phyloP scores from a whole-genome alignment of 2,888 invertebrate species.

The Encarsia formosa region DNA sequence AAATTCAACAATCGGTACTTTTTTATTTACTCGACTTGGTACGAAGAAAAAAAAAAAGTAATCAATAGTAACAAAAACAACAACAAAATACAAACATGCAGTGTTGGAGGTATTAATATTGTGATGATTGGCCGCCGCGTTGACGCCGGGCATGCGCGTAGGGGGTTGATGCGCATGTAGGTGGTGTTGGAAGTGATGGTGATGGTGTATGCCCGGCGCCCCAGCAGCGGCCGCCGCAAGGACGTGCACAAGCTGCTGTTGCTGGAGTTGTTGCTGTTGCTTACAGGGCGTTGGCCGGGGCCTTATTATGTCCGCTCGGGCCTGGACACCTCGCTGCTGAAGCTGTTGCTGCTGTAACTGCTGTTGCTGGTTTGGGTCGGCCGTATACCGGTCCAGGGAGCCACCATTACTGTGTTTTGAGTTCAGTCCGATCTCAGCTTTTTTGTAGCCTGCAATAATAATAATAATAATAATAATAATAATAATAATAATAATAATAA shows the following conservation, averaged over 20 bases:
- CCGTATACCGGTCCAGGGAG: conserved; percentile 66
- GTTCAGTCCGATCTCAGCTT: conserved; percentile 44
- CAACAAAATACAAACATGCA: conserved; percentile 44
- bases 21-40: too few relatives aligned
- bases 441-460: conserved; percentile 46
- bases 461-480: conserved; percentile 48
- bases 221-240: background rate
- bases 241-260: conserved; percentile 11
- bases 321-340: conserved; percentile 63
- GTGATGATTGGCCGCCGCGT: background rate
- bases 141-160: background rate
- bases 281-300: conserved; percentile 65
- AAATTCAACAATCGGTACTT: too few relatives aligned
- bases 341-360: too few relatives aligned
- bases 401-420: conserved; percentile 52
- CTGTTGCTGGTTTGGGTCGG: conserved; percentile 66
- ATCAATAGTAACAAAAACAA: too few relatives aligned
- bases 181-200: background rate
- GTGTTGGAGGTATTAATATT: conserved; percentile 7
- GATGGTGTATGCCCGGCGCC: background rate
- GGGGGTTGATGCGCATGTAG: background rate
- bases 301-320: conserved; percentile 73
- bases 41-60: too few relatives aligned
- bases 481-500: too few relatives aligned
- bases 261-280: conserved; percentile 52